Base-by-base conservation (phyloP, 1,140 invertebrate genomes). In the Papilio aristodemus region DNA sequence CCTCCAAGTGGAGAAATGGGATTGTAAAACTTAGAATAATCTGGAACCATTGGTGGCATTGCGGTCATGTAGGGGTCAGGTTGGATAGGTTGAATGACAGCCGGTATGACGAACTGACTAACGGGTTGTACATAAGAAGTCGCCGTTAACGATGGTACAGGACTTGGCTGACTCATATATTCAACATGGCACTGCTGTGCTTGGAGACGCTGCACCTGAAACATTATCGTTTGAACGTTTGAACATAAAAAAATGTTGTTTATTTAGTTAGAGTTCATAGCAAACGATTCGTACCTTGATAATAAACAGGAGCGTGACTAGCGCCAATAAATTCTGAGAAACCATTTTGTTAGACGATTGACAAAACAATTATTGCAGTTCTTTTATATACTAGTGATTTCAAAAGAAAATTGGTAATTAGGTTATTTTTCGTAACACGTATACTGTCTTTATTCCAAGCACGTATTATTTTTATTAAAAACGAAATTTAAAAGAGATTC, bases 361-460 rank as follows among this genome's bases (percentile, higher is more conserved):
- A 77, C 72, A 39, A 71, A 74, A 75, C 32, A 41, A 39, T 72
- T 69, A 74, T 77, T 72, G 68, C 69, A 67, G 63, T 75, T 74
- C 72, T 68, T 78, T 79, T 88, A 84, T 86, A 88, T 82, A 80
- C 71, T 71, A 75, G 50, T 60, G 64, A 77, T 88, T 88, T 83
- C 83, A 81, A 86, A 85, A 86, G 69, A 69, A 75, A 78, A 62
- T 78, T 73, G 80, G 73, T 80, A 73, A 81, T 68, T 70, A 64
- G 73, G 71, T 77, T 74, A 78, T 67, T 74, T 77, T 71, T 19
- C 27, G 58, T 76, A 50, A 71, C 66, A 72, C 68, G 76, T 78
- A 39, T 32, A 32, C 11, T 59, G 37, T 71, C 38, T 68, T 50
- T n/a, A 11, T 19, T 67, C 66, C 39, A 58, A 57, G 72, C 74